Percentiles rank a stretch among this genome's conserved stretches.
Evolutionary conservation across 2,113 vertebrate species (phyloP).

Genomic region (Seriola aureovittata): DNA sequence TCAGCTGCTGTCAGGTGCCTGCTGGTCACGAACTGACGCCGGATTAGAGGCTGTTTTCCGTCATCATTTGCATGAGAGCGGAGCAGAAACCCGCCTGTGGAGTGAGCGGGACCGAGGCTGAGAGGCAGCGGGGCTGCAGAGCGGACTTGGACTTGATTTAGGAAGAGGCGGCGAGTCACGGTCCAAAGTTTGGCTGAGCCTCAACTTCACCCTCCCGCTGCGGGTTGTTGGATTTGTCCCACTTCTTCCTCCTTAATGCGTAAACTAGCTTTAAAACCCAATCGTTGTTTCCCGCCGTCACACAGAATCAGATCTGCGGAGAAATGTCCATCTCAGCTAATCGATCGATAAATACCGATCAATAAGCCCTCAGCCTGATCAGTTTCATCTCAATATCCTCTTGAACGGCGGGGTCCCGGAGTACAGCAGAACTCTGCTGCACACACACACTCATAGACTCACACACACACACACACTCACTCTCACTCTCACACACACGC

Average conservation of each 20-base stretch:
- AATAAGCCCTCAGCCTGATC: constrained; percentile 31
- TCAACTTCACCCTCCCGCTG: too few species aligned
- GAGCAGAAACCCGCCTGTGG: background rate
- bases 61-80: background rate
- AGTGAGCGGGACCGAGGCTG: background rate
- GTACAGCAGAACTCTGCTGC: background rate
- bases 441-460: background rate
- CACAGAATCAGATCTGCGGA: background rate
- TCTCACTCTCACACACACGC: background rate
- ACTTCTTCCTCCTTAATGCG: background rate
- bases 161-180: background rate
- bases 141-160: background rate
- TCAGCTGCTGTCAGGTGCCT: background rate
- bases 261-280: background rate
- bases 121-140: background rate
- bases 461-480: background rate
- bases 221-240: background rate
- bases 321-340: background rate
- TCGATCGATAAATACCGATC: constrained; percentile 23
- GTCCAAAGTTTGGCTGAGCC: background rate
- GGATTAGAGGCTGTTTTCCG: background rate
- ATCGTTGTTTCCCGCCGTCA: background rate
- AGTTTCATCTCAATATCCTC: constrained; percentile 13
- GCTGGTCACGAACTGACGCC: too few species aligned
- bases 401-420: constrained; percentile 16